Base-by-base conservation (phyloP, 2,888 invertebrate species). In the Sphaeridia pumilis region DNA sequence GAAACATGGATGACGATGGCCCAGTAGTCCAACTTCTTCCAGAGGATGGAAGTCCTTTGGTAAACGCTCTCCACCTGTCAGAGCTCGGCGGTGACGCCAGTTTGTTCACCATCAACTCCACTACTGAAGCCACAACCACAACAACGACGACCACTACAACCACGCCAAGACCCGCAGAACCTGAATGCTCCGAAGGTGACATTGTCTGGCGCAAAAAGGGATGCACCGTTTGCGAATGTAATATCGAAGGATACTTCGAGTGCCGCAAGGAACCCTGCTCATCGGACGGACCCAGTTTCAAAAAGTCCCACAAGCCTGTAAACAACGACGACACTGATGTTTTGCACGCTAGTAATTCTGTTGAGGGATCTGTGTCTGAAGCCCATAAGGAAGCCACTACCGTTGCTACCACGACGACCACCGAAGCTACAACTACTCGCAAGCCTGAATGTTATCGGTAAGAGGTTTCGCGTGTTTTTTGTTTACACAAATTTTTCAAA, bases 381-480 rank as follows among this genome's bases (percentile, higher is more conserved):
- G n/a, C n/a, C n/a, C n/a, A n/a, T n/a, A n/a, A n/a, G n/a, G n/a
- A n/a, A n/a, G n/a, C 36, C 7, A 41, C 42, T 35, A 44, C 42
- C 28, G 28, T 38, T 31, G 25, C 41, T 21, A 36, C 47, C 2
- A 49, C 26, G 12, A 49, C 41, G 12, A 48, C 50, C 1, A 46
- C 51, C 26, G 49, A 42, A 4, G 47, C 46, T 4, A 47, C 49
- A 2, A 48, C 54, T 12, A 46, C 54, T 34, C 55, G 52, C 12
- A 55, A 49, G 24, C 49, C 55, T 21, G 49, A 55, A 38, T 52
- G 52, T 26, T 28, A 41, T n/a, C 36, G 46, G 52, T 52, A 46
- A 52, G 35, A 25, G 17, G 26, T 4, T 14, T 24, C 20, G 20
- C 22, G 12, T 41, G 38, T 38, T 12, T 31, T 12, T 31, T 31